Base-by-base conservation (phyloP, 2,888 invertebrate genomes). In the Lamproptera curius region DNA sequence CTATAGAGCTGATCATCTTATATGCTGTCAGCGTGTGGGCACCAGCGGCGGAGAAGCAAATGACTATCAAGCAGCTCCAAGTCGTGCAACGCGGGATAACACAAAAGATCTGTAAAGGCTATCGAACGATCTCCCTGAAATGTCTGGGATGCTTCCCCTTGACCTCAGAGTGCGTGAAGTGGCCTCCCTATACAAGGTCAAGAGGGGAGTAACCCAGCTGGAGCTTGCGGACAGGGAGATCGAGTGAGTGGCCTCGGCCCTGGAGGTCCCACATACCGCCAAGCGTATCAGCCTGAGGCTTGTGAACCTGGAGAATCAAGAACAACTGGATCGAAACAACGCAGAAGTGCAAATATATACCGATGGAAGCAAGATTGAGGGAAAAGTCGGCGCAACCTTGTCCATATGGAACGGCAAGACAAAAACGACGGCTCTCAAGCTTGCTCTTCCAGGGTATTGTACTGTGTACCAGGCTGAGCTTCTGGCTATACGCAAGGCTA, bases 341-440 rank as follows among this genome's bases (percentile, higher is more conserved):
- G 13, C 33, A 9, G 46, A 9, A 1, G 16, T 33, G 1, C 26
- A 28, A 2, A 47, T 54, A 1, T 55, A 26, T 39, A 55, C 54
- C 0, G 57, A 55, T 14, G 57, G 55, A 11, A 54, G 55, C 42
- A 55, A 50, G 28, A 55, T n/a, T n/a, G n/a, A n/a, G n/a, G n/a
- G n/a, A n/a, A n/a, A n/a, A n/a, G n/a, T n/a, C n/a, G n/a, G n/a
- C 1, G 52, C 52, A 0, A 44, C 51, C 0, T 13, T 50, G 1
- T 42, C 49, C 23, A 8, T 45, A 8, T 52, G 46, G 47, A 42
- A 31, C 3, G 15, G 23, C 1, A 45, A 15, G 0, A 16, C 17
- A 2, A 49, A 53, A 43, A 41, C 28, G n/a, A 45, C n/a, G 15
- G 4, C 36, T 16, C 1, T 36, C 13, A 51, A 46, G 8, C 45